Evolutionary conservation across 2,113 vertebrate genomes (phyloP).

Genomic region (Rhabdomys dilectus): DNA sequence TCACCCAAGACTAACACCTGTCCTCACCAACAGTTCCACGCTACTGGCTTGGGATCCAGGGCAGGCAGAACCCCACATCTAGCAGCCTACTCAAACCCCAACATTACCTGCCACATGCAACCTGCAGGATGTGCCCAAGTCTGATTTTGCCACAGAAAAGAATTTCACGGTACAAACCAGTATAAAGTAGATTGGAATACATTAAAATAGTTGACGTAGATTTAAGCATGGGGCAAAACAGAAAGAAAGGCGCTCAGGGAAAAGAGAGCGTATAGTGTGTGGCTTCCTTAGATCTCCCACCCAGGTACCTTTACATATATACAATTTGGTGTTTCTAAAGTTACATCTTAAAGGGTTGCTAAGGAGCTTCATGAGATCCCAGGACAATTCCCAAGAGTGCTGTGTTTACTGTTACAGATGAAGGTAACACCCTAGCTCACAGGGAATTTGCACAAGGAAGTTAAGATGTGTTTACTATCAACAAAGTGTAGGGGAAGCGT

Average conservation of each 20-base stretch:
- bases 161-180: neutral
- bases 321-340: neutral
- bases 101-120: conserved; percentile 88
- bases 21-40: conserved; percentile 76
- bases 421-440: neutral
- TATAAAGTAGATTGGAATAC: neutral
- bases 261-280: neutral
- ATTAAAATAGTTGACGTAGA: neutral
- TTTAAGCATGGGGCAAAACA: neutral
- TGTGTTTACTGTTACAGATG: neutral
- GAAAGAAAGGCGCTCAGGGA: neutral
- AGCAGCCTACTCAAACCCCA: conserved; percentile 85
- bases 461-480: neutral
- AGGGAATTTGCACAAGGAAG: neutral
- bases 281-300: neutral
- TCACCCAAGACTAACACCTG: conserved; percentile 65
- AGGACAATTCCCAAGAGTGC: neutral
- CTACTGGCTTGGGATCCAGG: neutral
- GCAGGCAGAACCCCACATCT: conserved; percentile 72
- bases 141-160: neutral
- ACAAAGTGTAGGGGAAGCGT: too few relatives aligned
- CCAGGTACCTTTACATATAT: neutral
- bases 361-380: neutral
- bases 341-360: neutral
- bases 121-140: neutral